Base-by-base conservation (phyloP, 2,797 vertebrate genomes). In the Lindbergichthys nudifrons region DNA sequence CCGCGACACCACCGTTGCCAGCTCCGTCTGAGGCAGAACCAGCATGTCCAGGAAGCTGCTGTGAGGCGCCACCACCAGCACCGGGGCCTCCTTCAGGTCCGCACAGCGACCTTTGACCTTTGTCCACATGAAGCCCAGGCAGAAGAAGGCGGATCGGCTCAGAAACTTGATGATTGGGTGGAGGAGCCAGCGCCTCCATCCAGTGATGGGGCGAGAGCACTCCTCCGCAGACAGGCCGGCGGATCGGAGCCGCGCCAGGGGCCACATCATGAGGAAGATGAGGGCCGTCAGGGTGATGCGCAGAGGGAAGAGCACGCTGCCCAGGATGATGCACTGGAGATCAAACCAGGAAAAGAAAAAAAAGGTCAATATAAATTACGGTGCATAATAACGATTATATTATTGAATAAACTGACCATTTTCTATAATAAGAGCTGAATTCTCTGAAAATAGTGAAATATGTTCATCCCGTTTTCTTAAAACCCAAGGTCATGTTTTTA, bases 51-150 rank as follows among this genome's bases (percentile, higher is more conserved):
- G 87, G 82, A 96, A 98, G 73, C 95, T 83, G 36, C 96, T 97
- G 90, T 98, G 97, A 2, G 97, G 97, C 0, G 96, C 97, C 1
- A 96, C 96, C 30, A 96, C 96, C 77, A 98, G 86, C 64, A 97
- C 89, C 0, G 96, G 96, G 0, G 97, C 97, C 78, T 97, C 95
- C 69, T 92, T 92, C 65, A 94, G 81, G 9, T 92, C 90, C 0
- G 96, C 96, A 62, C 89, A 84, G 13, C 92, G 95, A 57, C 97
- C 96, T 61, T 95, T 95, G 32, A 97, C 95, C n/a, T 89, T 90
- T 56, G 97, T 87, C 93, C 96, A 93, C 61, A 93, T 70, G 92
- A 97, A 97, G 47, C 96, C 96, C 84, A 96, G 57, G 4, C 73
- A 88, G 89, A 97, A 94, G 90, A 97, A 98, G 66, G 85, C 92